Percentiles rank a stretch among this genome's conserved stretches.
Evolutionary conservation across 1,140 invertebrate species (phyloP).

Genomic region (Nymphalis io): DNA sequence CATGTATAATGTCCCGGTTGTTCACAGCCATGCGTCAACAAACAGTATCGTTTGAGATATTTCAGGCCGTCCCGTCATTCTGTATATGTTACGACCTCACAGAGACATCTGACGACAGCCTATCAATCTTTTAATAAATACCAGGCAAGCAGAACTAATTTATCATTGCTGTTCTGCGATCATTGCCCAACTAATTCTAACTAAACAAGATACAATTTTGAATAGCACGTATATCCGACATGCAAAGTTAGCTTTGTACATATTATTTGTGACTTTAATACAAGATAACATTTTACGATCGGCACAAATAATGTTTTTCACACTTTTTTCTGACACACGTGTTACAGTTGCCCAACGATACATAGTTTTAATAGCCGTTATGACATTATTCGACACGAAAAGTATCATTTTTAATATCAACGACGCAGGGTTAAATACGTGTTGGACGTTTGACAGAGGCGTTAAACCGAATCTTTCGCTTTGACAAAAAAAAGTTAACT

Average conservation of each 20-base stretch:
- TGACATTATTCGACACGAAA: constrained; percentile 67
- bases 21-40: constrained; percentile 58
- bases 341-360: constrained; percentile 51
- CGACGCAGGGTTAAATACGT: constrained; percentile 41
- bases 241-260: constrained; percentile 46
- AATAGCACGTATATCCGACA: not conserved
- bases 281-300: constrained; percentile 70
- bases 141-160: constrained; percentile 51
- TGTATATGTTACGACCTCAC: constrained; percentile 67
- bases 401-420: constrained; percentile 72
- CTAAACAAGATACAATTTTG: constrained; percentile 34
- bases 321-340: constrained; percentile 64
- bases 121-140: constrained; percentile 79
- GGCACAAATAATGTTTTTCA: constrained; percentile 67
- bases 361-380: constrained; percentile 64
- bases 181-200: constrained; percentile 7
- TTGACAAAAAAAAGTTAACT: constrained; percentile 76
- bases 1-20: constrained; percentile 58
- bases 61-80: constrained; percentile 60
- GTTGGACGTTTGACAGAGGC: constrained; percentile 42
- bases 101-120: constrained; percentile 73
- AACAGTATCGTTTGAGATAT: constrained; percentile 71
- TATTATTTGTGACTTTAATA: constrained; percentile 68
- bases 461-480: constrained; percentile 58
- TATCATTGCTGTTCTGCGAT: constrained; percentile 17